A percentile compares a stretch with the other conserved stretches of the same genome.
These are phyloP conservation scores for Alethe diademata DNA, from an alignment of 2,113 vertebrate genomes.

Conservation along the genomic window DNA sequence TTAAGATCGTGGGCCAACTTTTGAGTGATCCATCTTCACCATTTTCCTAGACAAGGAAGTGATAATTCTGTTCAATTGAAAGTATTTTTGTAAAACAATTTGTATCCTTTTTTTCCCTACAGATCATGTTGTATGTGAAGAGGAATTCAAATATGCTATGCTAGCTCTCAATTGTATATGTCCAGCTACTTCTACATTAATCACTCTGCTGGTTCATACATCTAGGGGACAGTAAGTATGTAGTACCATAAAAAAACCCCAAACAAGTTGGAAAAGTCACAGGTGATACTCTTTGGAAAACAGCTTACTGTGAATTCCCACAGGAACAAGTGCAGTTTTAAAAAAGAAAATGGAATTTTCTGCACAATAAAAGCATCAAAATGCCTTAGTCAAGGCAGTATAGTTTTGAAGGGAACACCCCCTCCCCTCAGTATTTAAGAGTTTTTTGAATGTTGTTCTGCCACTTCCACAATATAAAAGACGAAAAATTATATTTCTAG, in stretches of 20 bases:
- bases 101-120: conserved; percentile 16
- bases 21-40: not conserved
- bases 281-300: not conserved
- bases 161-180: conserved; percentile 95
- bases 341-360: not conserved
- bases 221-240: conserved; percentile 94
- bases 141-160: conserved; percentile 98
- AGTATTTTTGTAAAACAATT: not conserved
- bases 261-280: not conserved
- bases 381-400: not conserved
- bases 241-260: not conserved
- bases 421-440: not conserved
- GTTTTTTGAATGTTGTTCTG: not conserved
- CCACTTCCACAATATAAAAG: not conserved
- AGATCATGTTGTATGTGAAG: conserved; percentile 99
- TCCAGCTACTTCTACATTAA: conserved; percentile 93
- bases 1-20: not conserved
- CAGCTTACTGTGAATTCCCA: not conserved
- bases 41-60: not conserved
- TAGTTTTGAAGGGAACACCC: not conserved
- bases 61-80: not conserved
- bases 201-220: conserved; percentile 94
- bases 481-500: not conserved
- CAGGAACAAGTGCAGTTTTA: not conserved
- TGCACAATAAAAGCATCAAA: not conserved